A percentile compares a stretch with the other conserved stretches of the same genome.
Conservation (phyloP, 2,113 vertebrate genomes). For the Lota lota region DNA sequence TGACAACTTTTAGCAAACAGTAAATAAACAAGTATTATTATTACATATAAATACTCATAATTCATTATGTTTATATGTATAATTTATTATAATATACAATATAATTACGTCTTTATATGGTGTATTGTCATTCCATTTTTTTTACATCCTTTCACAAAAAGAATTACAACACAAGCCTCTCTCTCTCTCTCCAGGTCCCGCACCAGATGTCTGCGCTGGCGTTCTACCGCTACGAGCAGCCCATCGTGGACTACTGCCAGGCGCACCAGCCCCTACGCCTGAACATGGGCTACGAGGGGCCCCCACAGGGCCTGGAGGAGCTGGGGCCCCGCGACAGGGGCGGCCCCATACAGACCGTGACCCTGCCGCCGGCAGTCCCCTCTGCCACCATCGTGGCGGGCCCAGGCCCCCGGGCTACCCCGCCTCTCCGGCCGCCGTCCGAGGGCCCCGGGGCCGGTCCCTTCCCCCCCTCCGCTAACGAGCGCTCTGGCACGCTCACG, state of each 20-base stretch:
- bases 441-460: conserved; percentile 54
- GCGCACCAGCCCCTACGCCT: conserved; percentile 78
- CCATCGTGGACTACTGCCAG: conserved; percentile 80
- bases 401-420: conserved; percentile 66
- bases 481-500: conserved; percentile 73
- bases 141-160: no score
- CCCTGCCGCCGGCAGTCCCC: conserved; percentile 72
- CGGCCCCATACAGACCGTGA: conserved; percentile 70
- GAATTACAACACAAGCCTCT: neutral
- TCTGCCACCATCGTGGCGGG: conserved; percentile 52
- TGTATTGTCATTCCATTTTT: no score
- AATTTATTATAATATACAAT: neutral
- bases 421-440: conserved; percentile 59
- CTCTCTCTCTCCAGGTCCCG: conserved; percentile 63
- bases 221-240: conserved; percentile 80
- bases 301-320: conserved; percentile 72
- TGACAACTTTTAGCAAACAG: no score
- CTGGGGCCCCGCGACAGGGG: conserved; percentile 69
- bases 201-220: conserved; percentile 80
- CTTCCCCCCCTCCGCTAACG: conserved; percentile 48
- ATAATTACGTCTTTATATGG: no score
- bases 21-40: neutral
- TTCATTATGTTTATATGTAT: neutral
- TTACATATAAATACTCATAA: neutral
- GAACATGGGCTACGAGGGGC: conserved; percentile 77